Base-by-base conservation (phyloP, 2,113 vertebrate genomes). In the Syngnathus typhle region DNA sequence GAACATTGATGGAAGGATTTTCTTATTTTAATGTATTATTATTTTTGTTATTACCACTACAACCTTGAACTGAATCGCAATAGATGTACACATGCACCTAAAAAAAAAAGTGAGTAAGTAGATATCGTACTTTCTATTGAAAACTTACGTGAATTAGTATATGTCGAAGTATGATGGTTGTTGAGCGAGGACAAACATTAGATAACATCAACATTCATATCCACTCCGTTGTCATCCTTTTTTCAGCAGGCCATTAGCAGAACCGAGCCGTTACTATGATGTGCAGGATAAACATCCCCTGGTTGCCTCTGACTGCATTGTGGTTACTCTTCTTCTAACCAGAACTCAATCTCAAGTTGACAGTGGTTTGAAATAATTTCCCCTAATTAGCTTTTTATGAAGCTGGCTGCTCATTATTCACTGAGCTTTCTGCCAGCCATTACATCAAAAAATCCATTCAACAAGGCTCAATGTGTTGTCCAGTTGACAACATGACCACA, bases 381-480 rank as follows among this genome's bases (percentile, higher is more conserved):
- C 61, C 37, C 41, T 51, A 47, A 73, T 80, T 74, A 75, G 60
- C 71, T 77, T 76, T 74, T 74, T 7, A 62, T 12, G 69, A 67
- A 43, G 27, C 41, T 65, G 2, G 21, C 1, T 60, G 69, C 66
- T 49, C 54, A 80, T 70, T 65, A 23, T 62, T 62, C 38, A 60
- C 37, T 3, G 18, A 27, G 71, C 65, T 77, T 73, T 77, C 68
- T 11, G 27, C 2, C 39, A 18, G 58, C 68, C 46, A 74, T 75
- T 67, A 77, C 27, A 60, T 61, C 64, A 56, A 61, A 82, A 78
- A 46, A 13, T 44, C n/a, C 12, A 62, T 62, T 43, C n/a, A 61
- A 43, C n/a, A 39, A 44, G 21, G 23, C n/a, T 62, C 21, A 62
- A 8, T 15, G n/a, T 46, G 60, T 23, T n/a, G 59, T 61, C 32